Conservation (phyloP, 2,113 vertebrate species). For the Leptosomus discolor region DNA sequence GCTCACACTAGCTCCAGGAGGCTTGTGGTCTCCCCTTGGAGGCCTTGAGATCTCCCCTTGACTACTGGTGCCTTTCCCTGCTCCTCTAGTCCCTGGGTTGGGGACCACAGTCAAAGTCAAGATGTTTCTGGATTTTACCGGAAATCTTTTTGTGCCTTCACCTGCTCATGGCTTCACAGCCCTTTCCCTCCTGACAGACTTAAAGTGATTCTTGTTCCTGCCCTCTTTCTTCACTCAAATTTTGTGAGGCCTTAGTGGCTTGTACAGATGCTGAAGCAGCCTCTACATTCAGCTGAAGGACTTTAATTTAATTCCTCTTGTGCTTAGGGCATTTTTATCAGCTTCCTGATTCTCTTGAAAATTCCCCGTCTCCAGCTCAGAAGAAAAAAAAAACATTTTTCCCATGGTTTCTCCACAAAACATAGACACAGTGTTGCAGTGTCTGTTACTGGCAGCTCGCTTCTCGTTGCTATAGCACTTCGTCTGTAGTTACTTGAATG, state of each 20-base stretch:
- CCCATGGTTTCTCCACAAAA: background rate
- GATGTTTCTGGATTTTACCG: background rate
- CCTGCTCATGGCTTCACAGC: background rate
- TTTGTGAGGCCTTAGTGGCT: background rate
- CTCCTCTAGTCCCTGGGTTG: background rate
- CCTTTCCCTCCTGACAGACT: background rate
- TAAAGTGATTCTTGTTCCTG: background rate
- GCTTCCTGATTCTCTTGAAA: conserved; percentile 12
- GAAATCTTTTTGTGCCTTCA: background rate
- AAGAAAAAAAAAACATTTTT: no score
- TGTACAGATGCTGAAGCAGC: background rate
- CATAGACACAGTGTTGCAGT: background rate
- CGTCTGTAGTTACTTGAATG: background rate
- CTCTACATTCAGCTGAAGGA: background rate
- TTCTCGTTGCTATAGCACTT: background rate
- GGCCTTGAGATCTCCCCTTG: background rate
- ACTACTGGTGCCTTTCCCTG: background rate
- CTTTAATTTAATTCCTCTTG: background rate
- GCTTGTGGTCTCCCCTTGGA: background rate
- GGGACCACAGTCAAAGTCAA: background rate
- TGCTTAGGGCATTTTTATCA: conserved; percentile 6
- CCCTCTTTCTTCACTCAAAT: background rate
- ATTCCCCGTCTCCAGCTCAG: background rate
- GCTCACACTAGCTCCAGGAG: background rate
- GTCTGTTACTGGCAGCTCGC: background rate